These are phyloP conservation scores for Palloptera scutellata DNA, from an alignment of 2,888 invertebrate species.

Conservation along the genomic window DNA sequence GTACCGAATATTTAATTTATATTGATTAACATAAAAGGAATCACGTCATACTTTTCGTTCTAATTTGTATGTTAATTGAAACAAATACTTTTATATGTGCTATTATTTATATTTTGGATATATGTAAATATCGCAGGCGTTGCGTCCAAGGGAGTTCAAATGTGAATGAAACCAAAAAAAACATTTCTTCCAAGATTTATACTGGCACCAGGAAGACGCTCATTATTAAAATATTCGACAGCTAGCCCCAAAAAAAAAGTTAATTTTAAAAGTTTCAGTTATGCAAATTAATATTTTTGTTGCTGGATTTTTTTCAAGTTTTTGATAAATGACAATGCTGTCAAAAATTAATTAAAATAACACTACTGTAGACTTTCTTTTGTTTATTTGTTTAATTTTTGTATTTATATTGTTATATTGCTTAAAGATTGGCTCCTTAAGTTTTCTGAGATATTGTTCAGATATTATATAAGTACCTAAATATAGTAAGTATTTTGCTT, in stretches of 20 bases:
- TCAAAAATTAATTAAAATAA: background rate
- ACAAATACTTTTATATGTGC: conserved; percentile 18
- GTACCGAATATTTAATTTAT: no score
- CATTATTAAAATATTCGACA: background rate
- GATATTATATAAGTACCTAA: no score
- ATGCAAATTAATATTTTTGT: background rate
- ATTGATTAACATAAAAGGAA: background rate
- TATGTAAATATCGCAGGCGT: background rate
- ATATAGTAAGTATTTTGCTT: no score
- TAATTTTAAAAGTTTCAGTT: conserved; percentile 6
- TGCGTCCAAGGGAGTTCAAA: conserved; percentile 1
- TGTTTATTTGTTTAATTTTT: background rate
- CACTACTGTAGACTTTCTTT: background rate
- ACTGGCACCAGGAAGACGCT: conserved; percentile 25
- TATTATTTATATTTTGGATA: conserved; percentile 13
- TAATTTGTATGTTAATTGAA: conserved; percentile 27
- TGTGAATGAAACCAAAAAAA: background rate
- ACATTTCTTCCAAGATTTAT: background rate
- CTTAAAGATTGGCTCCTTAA: no score
- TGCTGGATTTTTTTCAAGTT: background rate
- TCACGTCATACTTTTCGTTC: conserved; percentile 8
- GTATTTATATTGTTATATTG: background rate
- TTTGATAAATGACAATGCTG: conserved; percentile 1
- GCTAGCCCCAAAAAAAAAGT: background rate
- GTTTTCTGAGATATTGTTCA: background rate